Percentiles rank a stretch among this genome's conserved stretches.
phyloP scores from a whole-genome alignment of 2,113 vertebrate genomes.

The Pelusios castaneus region DNA sequence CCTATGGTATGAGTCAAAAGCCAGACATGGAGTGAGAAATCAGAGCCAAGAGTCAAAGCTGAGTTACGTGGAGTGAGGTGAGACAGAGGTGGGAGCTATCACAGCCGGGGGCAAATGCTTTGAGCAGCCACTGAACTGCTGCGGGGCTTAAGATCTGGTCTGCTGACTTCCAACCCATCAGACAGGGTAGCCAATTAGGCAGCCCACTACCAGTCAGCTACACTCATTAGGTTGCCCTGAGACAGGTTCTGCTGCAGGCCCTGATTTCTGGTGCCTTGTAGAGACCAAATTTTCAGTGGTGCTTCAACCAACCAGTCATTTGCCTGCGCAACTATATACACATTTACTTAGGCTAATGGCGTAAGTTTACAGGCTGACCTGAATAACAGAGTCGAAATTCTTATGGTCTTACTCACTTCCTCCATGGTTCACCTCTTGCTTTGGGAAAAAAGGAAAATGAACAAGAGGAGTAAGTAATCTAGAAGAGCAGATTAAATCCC shows the following conservation, averaged over 20 bases:
- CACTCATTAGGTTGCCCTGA: background rate
- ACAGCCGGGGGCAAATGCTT: background rate
- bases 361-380: background rate
- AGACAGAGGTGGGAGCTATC: background rate
- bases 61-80: background rate
- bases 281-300: background rate
- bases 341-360: accelerated
- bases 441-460: background rate
- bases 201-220: background rate
- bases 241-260: background rate
- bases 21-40: background rate
- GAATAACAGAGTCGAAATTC: background rate
- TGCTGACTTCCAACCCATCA: background rate
- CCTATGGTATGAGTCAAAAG: background rate
- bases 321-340: background rate
- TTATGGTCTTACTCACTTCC: background rate
- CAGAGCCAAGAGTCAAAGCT: background rate
- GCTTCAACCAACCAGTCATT: accelerated
- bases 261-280: background rate
- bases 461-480: background rate
- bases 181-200: background rate
- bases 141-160: background rate
- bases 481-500: background rate
- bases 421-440: background rate
- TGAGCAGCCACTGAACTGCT: background rate